Percentiles rank a stretch among this genome's conserved stretches.
phyloP scores from a whole-genome alignment of 2,113 vertebrate species.

The Rissa tridactyla region DNA sequence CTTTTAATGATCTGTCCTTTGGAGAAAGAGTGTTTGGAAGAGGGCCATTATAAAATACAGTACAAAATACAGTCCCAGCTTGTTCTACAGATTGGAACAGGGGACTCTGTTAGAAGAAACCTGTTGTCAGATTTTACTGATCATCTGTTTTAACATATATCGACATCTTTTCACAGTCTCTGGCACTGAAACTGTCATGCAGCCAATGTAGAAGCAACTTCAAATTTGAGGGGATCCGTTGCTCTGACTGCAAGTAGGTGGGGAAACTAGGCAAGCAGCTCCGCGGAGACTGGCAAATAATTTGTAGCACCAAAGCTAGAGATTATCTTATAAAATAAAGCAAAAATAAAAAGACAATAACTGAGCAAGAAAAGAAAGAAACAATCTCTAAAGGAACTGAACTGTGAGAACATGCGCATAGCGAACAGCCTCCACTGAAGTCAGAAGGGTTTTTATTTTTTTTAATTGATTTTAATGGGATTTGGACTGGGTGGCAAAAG shows the following conservation, averaged over 20 bases:
- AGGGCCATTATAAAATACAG: conserved; percentile 20
- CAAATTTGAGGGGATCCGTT: conserved; percentile 4
- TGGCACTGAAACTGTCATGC: not conserved
- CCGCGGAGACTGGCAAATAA: not conserved
- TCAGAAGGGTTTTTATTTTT: not conserved
- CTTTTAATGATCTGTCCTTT: conserved; percentile 23
- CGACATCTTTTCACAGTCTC: conserved; percentile 36
- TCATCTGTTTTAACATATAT: conserved; percentile 39
- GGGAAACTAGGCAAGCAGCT: not conserved
- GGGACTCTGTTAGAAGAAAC: conserved; percentile 9
- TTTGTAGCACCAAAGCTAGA: not conserved
- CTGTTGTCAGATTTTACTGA: conserved; percentile 36
- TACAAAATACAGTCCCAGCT: not conserved
- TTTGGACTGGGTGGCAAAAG: not conserved
- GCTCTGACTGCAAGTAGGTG: not conserved
- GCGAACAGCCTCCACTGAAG: not conserved
- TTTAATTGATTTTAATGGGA: not conserved
- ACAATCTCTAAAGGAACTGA: not conserved
- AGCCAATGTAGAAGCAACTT: conserved; percentile 22
- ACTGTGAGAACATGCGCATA: not conserved
- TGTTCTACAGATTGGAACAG: conserved; percentile 16
- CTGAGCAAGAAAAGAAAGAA: not conserved
- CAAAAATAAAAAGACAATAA: not conserved
- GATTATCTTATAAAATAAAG: not conserved
- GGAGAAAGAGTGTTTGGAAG: conserved; percentile 48